Percentiles rank a stretch among this genome's conserved stretches.
phyloP scores from a whole-genome alignment of 2,888 invertebrate genomes.

The Calameuta pallipes region DNA sequence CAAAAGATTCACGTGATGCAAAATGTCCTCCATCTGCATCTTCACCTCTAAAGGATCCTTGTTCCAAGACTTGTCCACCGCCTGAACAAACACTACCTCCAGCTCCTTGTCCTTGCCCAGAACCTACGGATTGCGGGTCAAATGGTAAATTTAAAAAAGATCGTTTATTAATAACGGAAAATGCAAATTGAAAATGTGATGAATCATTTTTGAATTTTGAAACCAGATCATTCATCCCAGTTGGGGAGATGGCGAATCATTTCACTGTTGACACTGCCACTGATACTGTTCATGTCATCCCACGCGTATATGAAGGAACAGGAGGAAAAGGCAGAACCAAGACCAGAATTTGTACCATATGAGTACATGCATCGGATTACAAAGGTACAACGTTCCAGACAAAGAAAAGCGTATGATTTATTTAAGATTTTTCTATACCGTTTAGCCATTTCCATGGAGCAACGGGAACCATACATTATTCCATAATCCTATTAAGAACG shows the following conservation, averaged over 20 bases:
- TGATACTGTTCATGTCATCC: background rate
- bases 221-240: background rate
- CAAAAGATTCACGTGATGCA: background rate
- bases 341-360: conserved; percentile 41
- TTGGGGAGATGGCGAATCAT: background rate
- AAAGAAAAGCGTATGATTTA: background rate
- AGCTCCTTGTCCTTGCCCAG: background rate
- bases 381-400: conserved; percentile 35
- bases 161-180: background rate
- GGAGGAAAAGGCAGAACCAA: conserved; percentile 32
- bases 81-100: background rate
- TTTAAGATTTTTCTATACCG: conserved; percentile 8
- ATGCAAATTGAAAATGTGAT: background rate
- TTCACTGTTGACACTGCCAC: background rate
- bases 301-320: background rate
- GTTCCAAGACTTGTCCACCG: background rate
- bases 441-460: conserved; percentile 55
- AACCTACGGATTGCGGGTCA: background rate
- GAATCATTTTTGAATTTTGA: background rate
- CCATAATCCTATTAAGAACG: conserved; percentile 51
- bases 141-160: background rate
- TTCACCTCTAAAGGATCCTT: background rate
- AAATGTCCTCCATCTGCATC: background rate
- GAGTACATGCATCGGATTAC: conserved; percentile 41
- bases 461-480: conserved; percentile 52